Evolutionary conservation across 2,797 vertebrate genomes (phyloP), one percentile per base, ranked within the genome.

Genomic region (Poeciliopsis paucimaculata): DNA sequence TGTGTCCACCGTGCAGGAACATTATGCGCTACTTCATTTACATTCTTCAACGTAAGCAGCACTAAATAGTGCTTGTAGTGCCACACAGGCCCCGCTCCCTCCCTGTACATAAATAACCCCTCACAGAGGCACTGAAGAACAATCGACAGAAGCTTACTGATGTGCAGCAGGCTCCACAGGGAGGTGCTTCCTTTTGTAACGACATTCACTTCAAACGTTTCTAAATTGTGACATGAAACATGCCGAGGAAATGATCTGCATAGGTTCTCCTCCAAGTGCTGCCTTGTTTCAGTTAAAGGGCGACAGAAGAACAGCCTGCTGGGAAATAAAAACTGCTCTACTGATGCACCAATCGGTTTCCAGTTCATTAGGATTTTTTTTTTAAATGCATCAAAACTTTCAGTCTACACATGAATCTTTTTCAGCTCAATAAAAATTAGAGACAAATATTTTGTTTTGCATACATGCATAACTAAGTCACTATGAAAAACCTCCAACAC

Each of bases 51-150:
- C 55, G 46, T 72, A 41, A 73, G 47, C 18, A 57, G 78, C 41
- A 75, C n/a, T 78, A 72, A 41, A 4, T 41, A 23, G 34, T 70
- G 39, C 34, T 23, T 68, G 49, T 41, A 41, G 64, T 68, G 36
- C 34, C 64, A 68, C 10, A 39, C 28, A 15, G 28, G 28, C 60
- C 16, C 31, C 16, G 1, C 31, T 31, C 16, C 15, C 60, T 16
- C 57, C 28, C 57, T 60, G 57, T 28, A 31, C 57, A 7, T 60
- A 20, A 39, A 20, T 8, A 20, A 2, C 2, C 64, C 64, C 20
- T 1, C 45, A 82, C 78, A 0, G 78, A 91, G 88, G 87, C 85
- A 87, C 85, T 62, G 78, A 77, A 79, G 62, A 85, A 79, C 84
- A 70, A 91, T 81, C 87, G 87, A 90, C 66, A 70, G 41, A 13